Evolutionary conservation across 2,113 vertebrate genomes (phyloP).

Genomic region (Chaetops frenatus): DNA sequence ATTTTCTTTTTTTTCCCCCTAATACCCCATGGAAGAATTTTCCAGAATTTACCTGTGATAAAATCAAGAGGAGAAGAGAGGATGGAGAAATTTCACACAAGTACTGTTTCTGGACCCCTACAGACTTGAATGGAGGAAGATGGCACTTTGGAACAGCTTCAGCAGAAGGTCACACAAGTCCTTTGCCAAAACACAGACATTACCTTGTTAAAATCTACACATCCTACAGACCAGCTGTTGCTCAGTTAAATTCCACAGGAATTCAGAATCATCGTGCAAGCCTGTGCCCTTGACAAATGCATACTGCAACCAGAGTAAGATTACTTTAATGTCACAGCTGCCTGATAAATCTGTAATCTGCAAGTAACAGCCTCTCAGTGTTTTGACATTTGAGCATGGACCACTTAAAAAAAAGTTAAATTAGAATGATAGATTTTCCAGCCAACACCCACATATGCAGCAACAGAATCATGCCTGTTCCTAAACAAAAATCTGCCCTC

Average conservation of each 20-base stretch:
- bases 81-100: neutral
- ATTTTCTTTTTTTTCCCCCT: neutral
- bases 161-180: neutral
- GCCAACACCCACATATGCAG: neutral
- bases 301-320: neutral
- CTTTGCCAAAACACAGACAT: conserved; percentile 16
- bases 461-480: neutral
- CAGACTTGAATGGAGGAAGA: neutral
- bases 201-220: conserved; percentile 24
- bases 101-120: neutral
- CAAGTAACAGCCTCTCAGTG: neutral
- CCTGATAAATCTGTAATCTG: neutral
- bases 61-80: neutral
- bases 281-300: neutral
- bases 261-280: neutral
- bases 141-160: neutral
- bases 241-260: neutral
- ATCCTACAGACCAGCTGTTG: conserved; percentile 35
- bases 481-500: neutral
- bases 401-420: neutral
- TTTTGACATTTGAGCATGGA: neutral
- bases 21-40: neutral
- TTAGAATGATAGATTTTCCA: neutral
- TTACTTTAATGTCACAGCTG: neutral
- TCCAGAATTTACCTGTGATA: neutral